Conservation (phyloP, 2,113 vertebrate genomes). For the Hydrochoerus hydrochaeris region DNA sequence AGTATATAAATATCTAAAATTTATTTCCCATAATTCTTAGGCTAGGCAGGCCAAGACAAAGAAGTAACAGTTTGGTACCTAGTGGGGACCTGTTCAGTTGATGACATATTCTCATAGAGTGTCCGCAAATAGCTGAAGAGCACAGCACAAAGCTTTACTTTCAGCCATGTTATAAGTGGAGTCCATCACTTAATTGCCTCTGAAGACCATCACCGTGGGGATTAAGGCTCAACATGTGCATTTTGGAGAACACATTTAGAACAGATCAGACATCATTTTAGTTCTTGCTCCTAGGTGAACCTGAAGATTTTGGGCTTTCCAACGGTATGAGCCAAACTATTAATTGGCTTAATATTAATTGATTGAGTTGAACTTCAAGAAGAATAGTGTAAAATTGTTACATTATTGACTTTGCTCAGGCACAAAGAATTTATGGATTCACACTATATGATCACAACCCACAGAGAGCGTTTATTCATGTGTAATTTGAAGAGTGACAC, state of each 20-base stretch:
- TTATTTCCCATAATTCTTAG: neutral
- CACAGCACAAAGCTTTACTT: neutral
- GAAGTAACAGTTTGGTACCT: neutral
- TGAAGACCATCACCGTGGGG: neutral
- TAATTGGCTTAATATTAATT: constrained; percentile 6
- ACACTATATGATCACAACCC: neutral
- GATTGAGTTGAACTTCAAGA: constrained; percentile 1
- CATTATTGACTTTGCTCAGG: neutral
- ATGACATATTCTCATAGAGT: neutral
- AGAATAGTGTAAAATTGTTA: neutral
- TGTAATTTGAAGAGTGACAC: neutral
- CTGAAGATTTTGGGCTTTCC: neutral
- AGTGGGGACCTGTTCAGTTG: too few relatives aligned
- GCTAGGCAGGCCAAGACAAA: neutral
- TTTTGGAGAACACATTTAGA: neutral
- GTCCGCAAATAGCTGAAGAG: neutral
- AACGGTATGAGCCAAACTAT: neutral
- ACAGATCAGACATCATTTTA: neutral
- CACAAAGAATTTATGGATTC: neutral
- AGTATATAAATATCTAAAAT: neutral
- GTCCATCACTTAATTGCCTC: neutral
- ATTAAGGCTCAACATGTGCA: neutral
- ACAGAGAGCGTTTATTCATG: neutral
- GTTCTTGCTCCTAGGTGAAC: neutral
- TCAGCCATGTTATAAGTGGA: neutral